Percentiles rank a stretch among this genome's conserved stretches.
Conservation (phyloP, 2,797 vertebrate genomes). For the Scolopax bukidnonensis region DNA sequence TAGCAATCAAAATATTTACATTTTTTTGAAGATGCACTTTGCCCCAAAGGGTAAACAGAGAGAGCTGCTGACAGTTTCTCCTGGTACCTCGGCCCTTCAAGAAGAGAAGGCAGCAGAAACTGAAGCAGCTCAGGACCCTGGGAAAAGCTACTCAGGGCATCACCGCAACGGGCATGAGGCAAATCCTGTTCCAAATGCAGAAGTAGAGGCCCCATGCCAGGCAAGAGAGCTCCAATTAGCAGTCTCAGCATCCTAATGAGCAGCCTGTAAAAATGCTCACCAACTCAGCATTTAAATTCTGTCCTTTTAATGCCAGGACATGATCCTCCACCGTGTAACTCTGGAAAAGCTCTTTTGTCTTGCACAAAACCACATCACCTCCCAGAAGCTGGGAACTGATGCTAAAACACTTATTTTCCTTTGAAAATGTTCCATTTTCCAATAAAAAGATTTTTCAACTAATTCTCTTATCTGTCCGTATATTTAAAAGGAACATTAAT, state of each 20-base stretch:
- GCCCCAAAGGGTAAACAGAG: conserved; percentile 20
- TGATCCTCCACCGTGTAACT: not conserved
- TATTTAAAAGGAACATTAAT: conserved; percentile 12
- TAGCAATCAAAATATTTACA: conserved; percentile 28
- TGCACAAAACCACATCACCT: not conserved
- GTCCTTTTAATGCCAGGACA: not conserved
- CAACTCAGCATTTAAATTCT: not conserved
- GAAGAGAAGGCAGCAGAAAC: not conserved
- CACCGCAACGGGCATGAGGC: fast-evolving
- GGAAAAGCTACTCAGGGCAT: not conserved
- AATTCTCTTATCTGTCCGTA: not conserved
- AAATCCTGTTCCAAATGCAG: not conserved
- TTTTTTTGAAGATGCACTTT: not conserved
- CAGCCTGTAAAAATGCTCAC: not conserved
- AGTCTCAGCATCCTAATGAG: not conserved
- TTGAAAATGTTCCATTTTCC: conserved; percentile 4
- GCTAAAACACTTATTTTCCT: not conserved
- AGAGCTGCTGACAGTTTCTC: not conserved
- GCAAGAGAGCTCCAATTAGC: not conserved
- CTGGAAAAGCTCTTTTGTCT: not conserved
- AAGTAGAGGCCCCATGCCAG: not conserved
- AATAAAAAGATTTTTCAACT: not conserved
- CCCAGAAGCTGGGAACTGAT: not conserved
- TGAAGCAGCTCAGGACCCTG: not conserved
- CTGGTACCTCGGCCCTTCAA: fast-evolving